phyloP scores from a whole-genome alignment of 2,888 invertebrate species.

The Mactromeris polynyma region DNA sequence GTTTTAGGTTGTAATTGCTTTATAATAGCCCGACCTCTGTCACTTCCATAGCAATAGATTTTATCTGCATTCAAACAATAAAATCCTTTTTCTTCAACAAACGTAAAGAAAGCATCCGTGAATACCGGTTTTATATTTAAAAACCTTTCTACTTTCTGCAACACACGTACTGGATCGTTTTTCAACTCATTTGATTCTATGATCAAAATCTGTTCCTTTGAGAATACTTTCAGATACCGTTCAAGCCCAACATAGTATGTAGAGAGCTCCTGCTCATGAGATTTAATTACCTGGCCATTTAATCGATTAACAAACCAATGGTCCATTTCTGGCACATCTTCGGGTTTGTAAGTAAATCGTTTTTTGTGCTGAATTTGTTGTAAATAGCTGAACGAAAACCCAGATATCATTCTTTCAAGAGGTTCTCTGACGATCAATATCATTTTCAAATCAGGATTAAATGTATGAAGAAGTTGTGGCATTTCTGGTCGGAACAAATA shows the following conservation, averaged over 20 bases:
- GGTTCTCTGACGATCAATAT: slow-evolving; percentile 97
- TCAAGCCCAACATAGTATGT: slow-evolving; percentile 24
- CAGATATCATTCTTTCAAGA: slow-evolving; percentile 96
- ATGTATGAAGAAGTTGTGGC: slow-evolving; percentile 95
- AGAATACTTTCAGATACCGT: slow-evolving; percentile 23
- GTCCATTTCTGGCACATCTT: no score
- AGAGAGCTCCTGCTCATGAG: background rate
- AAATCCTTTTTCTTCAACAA: no score
- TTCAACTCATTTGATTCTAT: slow-evolving; percentile 41
- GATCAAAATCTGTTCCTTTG: slow-evolving; percentile 33
- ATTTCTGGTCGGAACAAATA: slow-evolving; percentile 98
- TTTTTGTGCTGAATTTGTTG: no score
- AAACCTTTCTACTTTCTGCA: no score
- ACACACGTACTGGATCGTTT: slow-evolving; percentile 36
- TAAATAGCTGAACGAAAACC: no score
- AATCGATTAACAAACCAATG: background rate
- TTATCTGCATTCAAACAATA: no score
- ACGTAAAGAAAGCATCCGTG: slow-evolving; percentile 94
- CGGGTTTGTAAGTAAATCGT: no score
- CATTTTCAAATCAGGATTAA: slow-evolving; percentile 95
- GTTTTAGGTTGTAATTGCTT: background rate
- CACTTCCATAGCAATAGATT: background rate
- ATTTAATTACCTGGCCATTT: background rate
- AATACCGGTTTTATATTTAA: slow-evolving; percentile 72
- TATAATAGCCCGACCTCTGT: background rate